phyloP scores from a whole-genome alignment of 2,888 invertebrate species.

The Phaonia tiefii region DNA sequence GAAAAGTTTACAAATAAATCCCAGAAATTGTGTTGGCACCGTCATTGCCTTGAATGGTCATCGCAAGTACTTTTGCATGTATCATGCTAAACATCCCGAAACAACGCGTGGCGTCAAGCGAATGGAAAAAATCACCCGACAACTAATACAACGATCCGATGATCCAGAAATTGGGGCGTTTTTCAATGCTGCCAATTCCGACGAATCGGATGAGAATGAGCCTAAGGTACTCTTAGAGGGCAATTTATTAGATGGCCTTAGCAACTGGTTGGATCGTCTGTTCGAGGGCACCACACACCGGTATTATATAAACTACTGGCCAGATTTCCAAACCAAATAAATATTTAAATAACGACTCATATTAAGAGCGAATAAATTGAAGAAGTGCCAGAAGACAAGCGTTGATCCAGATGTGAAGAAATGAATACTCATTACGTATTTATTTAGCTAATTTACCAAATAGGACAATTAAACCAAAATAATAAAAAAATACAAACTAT shows the following conservation, averaged over 20 bases:
- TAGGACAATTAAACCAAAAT: slow-evolving; percentile 20
- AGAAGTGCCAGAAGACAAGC: neutral
- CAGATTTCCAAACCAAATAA: slow-evolving; percentile 94
- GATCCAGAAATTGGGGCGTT: slow-evolving; percentile 92
- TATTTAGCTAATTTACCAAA: slow-evolving; percentile 38
- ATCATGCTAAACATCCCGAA: slow-evolving; percentile 97
- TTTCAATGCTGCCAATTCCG: slow-evolving; percentile 89
- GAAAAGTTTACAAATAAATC: slow-evolving; percentile 93
- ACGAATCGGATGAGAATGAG: slow-evolving; percentile 83
- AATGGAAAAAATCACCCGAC: slow-evolving; percentile 86
- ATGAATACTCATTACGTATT: slow-evolving; percentile 38
- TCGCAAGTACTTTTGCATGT: slow-evolving; percentile 98
- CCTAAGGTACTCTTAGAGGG: slow-evolving; percentile 84
- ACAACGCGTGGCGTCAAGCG: slow-evolving; percentile 86
- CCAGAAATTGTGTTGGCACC: slow-evolving; percentile 97
- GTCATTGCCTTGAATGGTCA: slow-evolving; percentile 97
- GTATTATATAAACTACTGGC: slow-evolving; percentile 98
- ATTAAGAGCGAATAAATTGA: neutral
- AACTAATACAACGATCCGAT: slow-evolving; percentile 81
- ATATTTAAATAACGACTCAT: neutral
- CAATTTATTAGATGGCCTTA: slow-evolving; percentile 93
- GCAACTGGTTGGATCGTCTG: slow-evolving; percentile 97
- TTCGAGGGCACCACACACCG: slow-evolving; percentile 98
- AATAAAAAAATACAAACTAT: slow-evolving; percentile 6
- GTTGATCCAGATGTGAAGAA: slow-evolving; percentile 9